Evolutionary conservation across 1,140 invertebrate species (phyloP).

Genomic region (Euura lappo): DNA sequence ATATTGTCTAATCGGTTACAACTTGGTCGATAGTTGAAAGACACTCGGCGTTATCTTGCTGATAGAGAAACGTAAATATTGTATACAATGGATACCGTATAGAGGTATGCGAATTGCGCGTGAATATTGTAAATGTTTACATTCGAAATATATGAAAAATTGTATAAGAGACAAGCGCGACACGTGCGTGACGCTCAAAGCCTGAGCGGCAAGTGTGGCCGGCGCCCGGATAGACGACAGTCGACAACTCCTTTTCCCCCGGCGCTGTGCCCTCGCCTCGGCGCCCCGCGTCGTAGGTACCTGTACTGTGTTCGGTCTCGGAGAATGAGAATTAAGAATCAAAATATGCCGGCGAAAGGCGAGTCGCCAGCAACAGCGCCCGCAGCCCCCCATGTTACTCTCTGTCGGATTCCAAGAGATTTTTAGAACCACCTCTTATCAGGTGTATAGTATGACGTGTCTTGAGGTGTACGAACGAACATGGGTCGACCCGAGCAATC

Average conservation of each 20-base stretch:
- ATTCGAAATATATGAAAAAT: not conserved
- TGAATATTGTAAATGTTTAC: not conserved
- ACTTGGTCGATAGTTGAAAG: not conserved
- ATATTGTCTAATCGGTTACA: not conserved
- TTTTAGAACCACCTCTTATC: not conserved
- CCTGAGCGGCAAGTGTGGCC: conserved; percentile 1
- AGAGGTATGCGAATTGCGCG: not conserved
- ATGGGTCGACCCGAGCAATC: not conserved
- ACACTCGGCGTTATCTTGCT: not conserved
- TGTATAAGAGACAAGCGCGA: not conserved
- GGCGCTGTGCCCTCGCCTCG: not conserved
- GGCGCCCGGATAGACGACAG: not conserved
- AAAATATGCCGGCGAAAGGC: conserved; percentile 2
- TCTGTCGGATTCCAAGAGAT: not conserved
- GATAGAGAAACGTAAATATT: not conserved
- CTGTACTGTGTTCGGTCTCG: not conserved
- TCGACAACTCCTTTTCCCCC: conserved; percentile 3
- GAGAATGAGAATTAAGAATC: not conserved
- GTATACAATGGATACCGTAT: too few relatives aligned
- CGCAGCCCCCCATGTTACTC: not conserved
- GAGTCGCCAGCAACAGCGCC: not conserved
- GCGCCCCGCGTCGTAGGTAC: not conserved
- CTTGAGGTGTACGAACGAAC: not conserved
- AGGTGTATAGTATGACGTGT: not conserved
- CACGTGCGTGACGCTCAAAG: not conserved